Evolutionary conservation across 2,113 vertebrate genomes (phyloP), one percentile per base, ranked within the genome.

Genomic region (Datnioides undecimradiatus): DNA sequence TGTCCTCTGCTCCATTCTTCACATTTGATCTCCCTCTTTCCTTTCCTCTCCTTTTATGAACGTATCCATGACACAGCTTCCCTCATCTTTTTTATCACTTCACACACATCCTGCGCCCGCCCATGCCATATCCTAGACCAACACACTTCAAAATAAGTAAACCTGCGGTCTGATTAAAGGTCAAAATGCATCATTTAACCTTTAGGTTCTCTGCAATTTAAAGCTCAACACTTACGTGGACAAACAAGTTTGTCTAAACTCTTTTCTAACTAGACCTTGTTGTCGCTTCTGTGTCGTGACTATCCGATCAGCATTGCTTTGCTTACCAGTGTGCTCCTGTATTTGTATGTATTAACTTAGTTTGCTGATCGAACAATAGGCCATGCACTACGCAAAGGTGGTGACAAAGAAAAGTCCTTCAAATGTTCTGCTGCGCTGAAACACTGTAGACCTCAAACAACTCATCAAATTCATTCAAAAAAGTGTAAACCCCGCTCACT

Each of bases 111-210:
- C 33, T 31, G 10, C 21, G 7, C 31, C 19, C 41, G 45, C 46
- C 16, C 31, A 8, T 34, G 19, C 60, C 34, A 19, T 34, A 33
- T 48, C 48, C 27, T 43, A 21, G 9, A 33, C 16, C 57, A n/a
- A 12, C 29, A 33, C 38, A 6, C 5, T 38, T 43, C 23, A 70
- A 57, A 62, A 63, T 40, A 38, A 38, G 36, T 25, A 14, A 54
- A 45, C 27, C 25, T 29, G 45, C 41, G n/a, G 68, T 41, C 29
- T 58, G 7, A 58, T 21, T 77, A 57, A 54, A 72, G 25, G 21
- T 57, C 25, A 58, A 27, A 49, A 45, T n/a, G 17, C 5, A 8
- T 27, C 31, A n/a, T 31, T 12, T 6, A 29, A 17, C 31, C 19
- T 55, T 38, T 23, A 54, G 14, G 12, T 13, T 46, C 10, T 19